These are phyloP conservation scores for Crotophaga sulcirostris DNA, from an alignment of 2,113 vertebrate species.

Conservation along the genomic window DNA sequence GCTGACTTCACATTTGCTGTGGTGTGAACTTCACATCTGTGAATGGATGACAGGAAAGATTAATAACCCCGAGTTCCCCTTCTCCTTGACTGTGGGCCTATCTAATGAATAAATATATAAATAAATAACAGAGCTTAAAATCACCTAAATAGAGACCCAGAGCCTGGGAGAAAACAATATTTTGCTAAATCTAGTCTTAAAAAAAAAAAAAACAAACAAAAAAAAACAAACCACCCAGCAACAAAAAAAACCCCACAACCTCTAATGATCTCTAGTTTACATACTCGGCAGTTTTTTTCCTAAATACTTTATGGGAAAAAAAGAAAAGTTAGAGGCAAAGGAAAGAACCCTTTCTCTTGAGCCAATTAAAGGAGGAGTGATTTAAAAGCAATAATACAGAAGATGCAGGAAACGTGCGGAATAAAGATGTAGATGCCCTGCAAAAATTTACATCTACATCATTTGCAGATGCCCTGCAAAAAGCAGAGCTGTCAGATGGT, in stretches of 20 bases:
- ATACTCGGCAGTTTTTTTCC: conserved; percentile 75
- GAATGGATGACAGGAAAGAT: conserved; percentile 97
- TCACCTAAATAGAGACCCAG: conserved; percentile 85
- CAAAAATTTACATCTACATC: no score
- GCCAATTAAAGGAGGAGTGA: conserved; percentile 27
- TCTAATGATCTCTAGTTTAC: conserved; percentile 81
- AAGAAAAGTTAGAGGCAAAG: conserved; percentile 60
- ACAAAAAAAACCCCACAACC: conserved; percentile 1
- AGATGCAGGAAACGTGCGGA: not conserved
- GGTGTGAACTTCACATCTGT: conserved; percentile 95
- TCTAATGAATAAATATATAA: conserved; percentile 85
- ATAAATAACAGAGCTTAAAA: conserved; percentile 72
- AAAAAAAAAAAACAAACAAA: not conserved
- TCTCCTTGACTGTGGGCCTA: conserved; percentile 79
- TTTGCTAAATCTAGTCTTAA: conserved; percentile 88
- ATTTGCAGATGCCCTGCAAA: not conserved
- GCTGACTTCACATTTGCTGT: conserved; percentile 97
- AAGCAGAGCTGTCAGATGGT: not conserved
- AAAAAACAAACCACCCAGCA: not conserved
- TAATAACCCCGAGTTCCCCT: conserved; percentile 87
- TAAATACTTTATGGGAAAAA: conserved; percentile 59
- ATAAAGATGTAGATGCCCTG: not conserved
- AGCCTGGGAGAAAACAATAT: conserved; percentile 86
- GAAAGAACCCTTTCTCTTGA: not conserved
- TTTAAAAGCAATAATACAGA: not conserved